Base-by-base conservation (phyloP, 2,113 vertebrate genomes). In the Pica pica region DNA sequence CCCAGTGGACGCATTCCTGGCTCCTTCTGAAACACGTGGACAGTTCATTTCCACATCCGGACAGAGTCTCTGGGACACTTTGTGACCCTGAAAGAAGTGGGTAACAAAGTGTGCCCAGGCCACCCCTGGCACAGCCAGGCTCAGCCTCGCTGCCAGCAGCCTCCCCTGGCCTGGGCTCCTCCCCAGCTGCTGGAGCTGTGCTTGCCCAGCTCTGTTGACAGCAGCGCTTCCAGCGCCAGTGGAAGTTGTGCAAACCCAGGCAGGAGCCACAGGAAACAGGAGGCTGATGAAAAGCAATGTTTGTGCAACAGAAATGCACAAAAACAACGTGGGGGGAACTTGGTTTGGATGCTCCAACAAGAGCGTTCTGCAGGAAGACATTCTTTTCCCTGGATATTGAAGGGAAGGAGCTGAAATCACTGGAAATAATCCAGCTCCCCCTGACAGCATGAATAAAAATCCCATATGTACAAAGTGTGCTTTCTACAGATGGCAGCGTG, bases 401-500 rank as follows among this genome's bases (percentile, higher is more conserved):
- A 70, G 57, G 70, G 46, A 94, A 90, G 79, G 64, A 93, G 60
- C 12, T 90, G 78, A 86, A 76, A 21, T 47, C 65, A 37, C 75
- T 67, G 77, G 86, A 87, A 80, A 65, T 61, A 82, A 41, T 37
- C 79, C 82, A 95, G 44, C 73, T 93, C 35, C 64, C 46, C 21
- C 41, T 56, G 39, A 68, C 44, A 95, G 74, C 8, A n/a, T 15
- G 74, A 89, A 71, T 92, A 60, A 93, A 92, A 93, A 57, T 55
- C 83, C 89, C 89, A 68, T 79, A 68, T 87, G 93, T 71, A 49
- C 87, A 71, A 31, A 11, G 74, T 75, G 77, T 92, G 83, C 94
- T 87, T 82, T 63, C 83, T 56, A 68, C 94, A 96, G 87, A 93
- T 93, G 91, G 92, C 69, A 95, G 78, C 37, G n/a, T 79, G 87